Percentiles rank a stretch among this genome's conserved stretches.
phyloP scores from a whole-genome alignment of 2,888 invertebrate genomes.

The Synergus umbraculus region DNA sequence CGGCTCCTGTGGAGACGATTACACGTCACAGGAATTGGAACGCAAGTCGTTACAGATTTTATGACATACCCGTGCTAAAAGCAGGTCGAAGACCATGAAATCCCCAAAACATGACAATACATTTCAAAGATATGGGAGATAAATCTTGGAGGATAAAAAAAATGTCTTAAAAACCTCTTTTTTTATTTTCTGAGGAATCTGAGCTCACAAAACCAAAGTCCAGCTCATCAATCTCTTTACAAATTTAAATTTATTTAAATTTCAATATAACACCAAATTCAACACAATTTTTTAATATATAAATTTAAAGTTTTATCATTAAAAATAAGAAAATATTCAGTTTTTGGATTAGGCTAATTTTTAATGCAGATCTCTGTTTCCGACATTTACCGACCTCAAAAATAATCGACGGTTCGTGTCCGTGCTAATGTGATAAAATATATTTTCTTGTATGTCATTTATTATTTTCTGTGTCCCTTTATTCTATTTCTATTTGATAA shows the following conservation, averaged over 20 bases:
- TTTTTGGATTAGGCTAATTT: too few relatives aligned
- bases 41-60: background rate
- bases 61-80: background rate
- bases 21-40: constrained; percentile 1
- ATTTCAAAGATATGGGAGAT: background rate
- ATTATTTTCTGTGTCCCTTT: background rate
- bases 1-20: constrained; percentile 11
- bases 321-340: too few relatives aligned
- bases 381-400: too few relatives aligned
- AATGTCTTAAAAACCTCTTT: background rate
- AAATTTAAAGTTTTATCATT: too few relatives aligned
- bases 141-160: background rate
- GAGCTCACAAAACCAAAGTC: background rate
- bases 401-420: too few relatives aligned
- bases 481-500: constrained; percentile 34
- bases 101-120: constrained; percentile 8
- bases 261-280: too few relatives aligned
- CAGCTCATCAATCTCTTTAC: background rate
- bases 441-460: background rate
- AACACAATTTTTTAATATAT: too few relatives aligned
- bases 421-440: too few relatives aligned
- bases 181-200: background rate
- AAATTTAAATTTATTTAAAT: background rate
- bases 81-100: background rate
- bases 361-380: too few relatives aligned